Conservation (phyloP, 2,797 vertebrate species). For the Choloepus didactylus region DNA sequence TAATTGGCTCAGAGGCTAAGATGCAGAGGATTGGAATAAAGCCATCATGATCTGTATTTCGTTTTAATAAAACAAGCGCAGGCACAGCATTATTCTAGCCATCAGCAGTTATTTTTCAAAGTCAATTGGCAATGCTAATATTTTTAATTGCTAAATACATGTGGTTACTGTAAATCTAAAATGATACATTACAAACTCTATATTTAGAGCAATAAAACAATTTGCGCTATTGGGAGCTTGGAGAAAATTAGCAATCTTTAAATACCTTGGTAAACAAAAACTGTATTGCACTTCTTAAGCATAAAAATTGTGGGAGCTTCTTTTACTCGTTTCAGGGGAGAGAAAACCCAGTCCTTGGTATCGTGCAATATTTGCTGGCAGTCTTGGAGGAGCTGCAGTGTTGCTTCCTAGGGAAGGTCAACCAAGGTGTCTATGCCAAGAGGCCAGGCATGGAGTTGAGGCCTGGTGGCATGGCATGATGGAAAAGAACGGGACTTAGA, state of each 20-base stretch:
- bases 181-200: constrained; percentile 25
- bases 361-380: neutral
- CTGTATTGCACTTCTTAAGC: neutral
- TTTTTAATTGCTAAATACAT: constrained; percentile 62
- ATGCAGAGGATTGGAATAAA: constrained; percentile 1
- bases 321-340: neutral
- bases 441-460: neutral
- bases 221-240: neutral
- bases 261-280: constrained; percentile 56
- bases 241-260: constrained; percentile 43
- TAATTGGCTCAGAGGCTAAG: neutral
- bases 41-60: neutral
- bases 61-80: constrained; percentile 30
- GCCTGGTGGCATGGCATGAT: neutral
- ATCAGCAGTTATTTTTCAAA: neutral
- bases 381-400: too few species aligned
- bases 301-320: neutral
- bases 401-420: neutral
- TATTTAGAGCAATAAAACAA: constrained; percentile 50
- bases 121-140: constrained; percentile 50
- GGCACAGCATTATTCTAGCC: neutral
- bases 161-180: constrained; percentile 56
- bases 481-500: neutral
- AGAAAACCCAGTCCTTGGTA: neutral
- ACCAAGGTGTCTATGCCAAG: too few species aligned